Conservation (phyloP, 2,797 vertebrate genomes). For the Epinephelus coioides region DNA sequence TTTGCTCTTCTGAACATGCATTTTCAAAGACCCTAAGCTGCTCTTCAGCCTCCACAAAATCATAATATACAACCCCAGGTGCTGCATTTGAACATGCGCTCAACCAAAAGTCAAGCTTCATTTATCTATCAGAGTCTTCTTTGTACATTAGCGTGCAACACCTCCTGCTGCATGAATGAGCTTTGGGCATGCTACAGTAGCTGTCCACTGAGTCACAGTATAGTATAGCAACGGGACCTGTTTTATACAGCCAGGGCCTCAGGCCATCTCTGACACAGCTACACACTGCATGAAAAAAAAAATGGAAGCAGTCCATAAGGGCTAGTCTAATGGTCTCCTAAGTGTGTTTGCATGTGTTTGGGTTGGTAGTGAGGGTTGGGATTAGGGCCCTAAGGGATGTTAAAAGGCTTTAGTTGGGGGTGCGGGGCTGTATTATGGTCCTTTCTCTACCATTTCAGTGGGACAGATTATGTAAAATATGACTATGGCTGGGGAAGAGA, state of each 20-base stretch:
- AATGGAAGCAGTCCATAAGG: conserved; percentile 6
- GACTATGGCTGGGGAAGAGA: neutral
- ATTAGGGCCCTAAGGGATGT: neutral
- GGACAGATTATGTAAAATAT: conserved; percentile 6
- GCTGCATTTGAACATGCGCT: conserved; percentile 28
- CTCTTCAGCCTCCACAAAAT: conserved; percentile 21
- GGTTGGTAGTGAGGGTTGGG: conserved; percentile 13
- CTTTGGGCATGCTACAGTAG: conserved; percentile 32
- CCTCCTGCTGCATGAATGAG: conserved; percentile 51
- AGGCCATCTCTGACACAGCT: conserved; percentile 16
- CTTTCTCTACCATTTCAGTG: conserved; percentile 1
- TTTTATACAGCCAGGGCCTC: neutral
- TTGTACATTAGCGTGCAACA: conserved; percentile 28
- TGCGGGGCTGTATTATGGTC: neutral
- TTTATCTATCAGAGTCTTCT: conserved; percentile 16
- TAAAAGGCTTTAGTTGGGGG: conserved; percentile 8
- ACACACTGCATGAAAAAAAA: conserved; percentile 21
- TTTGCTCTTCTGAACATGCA: conserved; percentile 20
- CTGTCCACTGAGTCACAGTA: conserved; percentile 37
- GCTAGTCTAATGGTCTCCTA: conserved; percentile 24
- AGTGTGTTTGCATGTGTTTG: conserved; percentile 33
- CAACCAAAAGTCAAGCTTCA: conserved; percentile 47
- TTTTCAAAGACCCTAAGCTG: conserved; percentile 32
- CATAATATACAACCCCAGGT: conserved; percentile 28
- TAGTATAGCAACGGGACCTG: neutral